Base-by-base conservation (phyloP, 2,113 vertebrate genomes). In the Herpetotheres cachinnans region DNA sequence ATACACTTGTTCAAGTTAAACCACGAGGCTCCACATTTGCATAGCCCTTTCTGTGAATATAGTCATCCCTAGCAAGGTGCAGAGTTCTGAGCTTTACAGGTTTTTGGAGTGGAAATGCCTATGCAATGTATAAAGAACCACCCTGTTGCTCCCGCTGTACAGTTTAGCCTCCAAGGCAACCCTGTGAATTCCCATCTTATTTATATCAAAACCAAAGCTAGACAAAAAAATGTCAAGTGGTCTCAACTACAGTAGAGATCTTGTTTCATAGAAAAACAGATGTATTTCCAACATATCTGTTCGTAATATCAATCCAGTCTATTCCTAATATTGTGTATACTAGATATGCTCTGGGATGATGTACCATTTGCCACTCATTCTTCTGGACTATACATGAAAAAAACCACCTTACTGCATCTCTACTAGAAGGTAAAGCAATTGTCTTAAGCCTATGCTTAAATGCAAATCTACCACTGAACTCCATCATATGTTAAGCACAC, bases 111-210 rank as follows among this genome's bases (percentile, higher is more conserved):
- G 19, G 32, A 93, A 92, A 73, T 13, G 16, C 7, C 38, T 74
- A 24, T 36, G 22, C 34, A 72, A 19, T 13, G 36, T 40, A 40
- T 36, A 20, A 63, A 82, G 55, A 59, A 14, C 11, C 17, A 67
- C 1, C 0, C 22, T 29, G 6, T 13, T 50, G 7, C 14, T 80
- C 29, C n/a, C 2, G 0, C 24, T 2, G 1, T 30, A 49, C 11
- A n/a, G 32, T 56, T 82, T 10, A 42, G 26, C 40, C 44, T 49
- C 72, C 62, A 62, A n/a, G 54, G 14, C 16, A 55, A 82, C 12
- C 34, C 16, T 40, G 26, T 52, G 9, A 67, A 82, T 85, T 70
- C 40, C 42, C 12, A 87, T 16, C 2, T 81, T 52, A 49, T n/a
- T 70, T 91, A 38, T 74, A 55, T 66, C 38, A 72, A 79, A 71